Evolutionary conservation across 2,888 invertebrate genomes (phyloP), one percentile per base, ranked within the genome.

Genomic region (Teleogryllus oceanicus): DNA sequence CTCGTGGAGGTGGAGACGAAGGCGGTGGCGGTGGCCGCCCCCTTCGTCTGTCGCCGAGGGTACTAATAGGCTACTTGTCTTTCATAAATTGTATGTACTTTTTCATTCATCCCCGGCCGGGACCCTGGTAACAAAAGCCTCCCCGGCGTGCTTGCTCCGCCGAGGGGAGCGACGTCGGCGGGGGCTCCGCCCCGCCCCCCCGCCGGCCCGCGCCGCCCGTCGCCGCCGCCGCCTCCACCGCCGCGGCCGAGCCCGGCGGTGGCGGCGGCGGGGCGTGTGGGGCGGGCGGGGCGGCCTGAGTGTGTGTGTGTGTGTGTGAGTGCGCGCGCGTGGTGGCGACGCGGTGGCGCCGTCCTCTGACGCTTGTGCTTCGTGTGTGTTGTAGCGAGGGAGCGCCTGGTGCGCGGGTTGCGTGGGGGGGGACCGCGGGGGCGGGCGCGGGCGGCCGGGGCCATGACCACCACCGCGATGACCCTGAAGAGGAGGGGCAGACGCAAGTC

Each of bases 71-170:
- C 62, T n/a, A 62, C 62, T 62, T 62, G 62, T 62, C 13, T 62
- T 62, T 62, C 62, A 62, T 62, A 62, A 62, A 62, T 62, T n/a
- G 62, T 62, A n/a, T 62, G 62, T 62, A n/a, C 62, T 62, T 62
- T 62, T 62, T 62, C 62, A 62, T 62, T n/a, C n/a, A 62, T 62
- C 62, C 62, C n/a, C 37, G 37, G 37, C 37, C 37, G 37, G 37
- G 37, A 37, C 37, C 37, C 37, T 37, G 37, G 37, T 37, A 37
- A 37, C 37, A 37, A 37, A 37, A 37, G 37, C 37, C 37, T 5
- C 37, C 37, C 37, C 37, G 37, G 37, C 37, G 37, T 8, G 37
- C 37, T 37, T 37, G 37, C 37, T 37, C 37, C 37, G 37, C 37
- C 37, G 37, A 37, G 37, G 37, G 37, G 37, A 37, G 62, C 11